Conservation (phyloP, 2,797 vertebrate species). For the Chiloscyllium punctatum region DNA sequence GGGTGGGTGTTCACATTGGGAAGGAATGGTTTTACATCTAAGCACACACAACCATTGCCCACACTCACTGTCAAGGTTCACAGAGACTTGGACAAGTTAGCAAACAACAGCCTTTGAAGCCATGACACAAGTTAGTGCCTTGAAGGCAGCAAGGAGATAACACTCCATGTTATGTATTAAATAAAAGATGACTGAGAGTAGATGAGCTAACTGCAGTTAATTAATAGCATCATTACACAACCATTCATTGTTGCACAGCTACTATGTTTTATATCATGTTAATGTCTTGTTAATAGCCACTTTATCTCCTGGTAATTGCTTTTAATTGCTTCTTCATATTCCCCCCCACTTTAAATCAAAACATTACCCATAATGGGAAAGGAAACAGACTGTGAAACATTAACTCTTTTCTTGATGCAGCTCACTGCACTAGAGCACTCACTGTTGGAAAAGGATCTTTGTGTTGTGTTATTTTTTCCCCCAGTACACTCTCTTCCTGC, state of each 20-base stretch:
- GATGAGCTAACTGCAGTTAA: constrained; percentile 3
- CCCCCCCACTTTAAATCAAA: background rate
- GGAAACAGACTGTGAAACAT: constrained; percentile 22
- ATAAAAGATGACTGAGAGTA: constrained; percentile 22
- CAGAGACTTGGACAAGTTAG: background rate
- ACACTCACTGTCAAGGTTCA: background rate
- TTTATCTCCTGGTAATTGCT: background rate
- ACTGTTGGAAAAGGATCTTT: background rate
- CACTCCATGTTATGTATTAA: background rate
- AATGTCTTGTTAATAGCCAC: constrained; percentile 26
- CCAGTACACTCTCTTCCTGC: background rate
- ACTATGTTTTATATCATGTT: constrained; percentile 17
- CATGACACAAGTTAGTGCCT: background rate
- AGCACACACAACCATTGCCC: background rate
- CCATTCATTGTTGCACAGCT: background rate
- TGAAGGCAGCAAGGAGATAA: background rate
- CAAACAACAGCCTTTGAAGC: background rate
- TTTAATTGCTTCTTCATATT: constrained; percentile 26
- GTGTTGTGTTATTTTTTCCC: background rate
- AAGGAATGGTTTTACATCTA: background rate
- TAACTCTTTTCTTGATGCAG: background rate
- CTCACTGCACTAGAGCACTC: background rate
- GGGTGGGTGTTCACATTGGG: background rate
- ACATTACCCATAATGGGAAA: background rate
- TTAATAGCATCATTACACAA: constrained; percentile 21